Percentiles rank a stretch among this genome's conserved stretches.
These are phyloP conservation scores for Myathropa florea DNA, from an alignment of 2,888 invertebrate genomes.

Conservation along the genomic window DNA sequence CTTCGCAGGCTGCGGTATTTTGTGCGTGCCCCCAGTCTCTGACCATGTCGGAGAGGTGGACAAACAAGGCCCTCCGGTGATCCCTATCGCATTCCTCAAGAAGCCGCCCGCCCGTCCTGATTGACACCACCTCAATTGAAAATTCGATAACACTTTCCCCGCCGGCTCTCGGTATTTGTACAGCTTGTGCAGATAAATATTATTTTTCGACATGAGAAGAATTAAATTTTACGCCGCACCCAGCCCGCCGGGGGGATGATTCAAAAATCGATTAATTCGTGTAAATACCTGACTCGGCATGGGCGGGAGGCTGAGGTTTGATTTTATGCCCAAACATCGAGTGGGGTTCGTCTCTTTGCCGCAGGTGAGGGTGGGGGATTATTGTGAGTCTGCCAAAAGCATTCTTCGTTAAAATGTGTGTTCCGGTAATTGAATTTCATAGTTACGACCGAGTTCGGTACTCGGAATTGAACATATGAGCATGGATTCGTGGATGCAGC, in stretches of 20 bases:
- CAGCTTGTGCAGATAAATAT: not conserved
- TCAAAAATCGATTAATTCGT: constrained; percentile 9
- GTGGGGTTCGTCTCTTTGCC: not conserved
- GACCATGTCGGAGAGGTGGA: not conserved
- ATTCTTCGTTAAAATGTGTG: not conserved
- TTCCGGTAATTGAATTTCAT: not conserved
- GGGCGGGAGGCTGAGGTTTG: not conserved
- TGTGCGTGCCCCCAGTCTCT: too few relatives aligned
- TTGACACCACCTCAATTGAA: not conserved
- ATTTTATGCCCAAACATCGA: not conserved
- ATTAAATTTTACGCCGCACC: not conserved
- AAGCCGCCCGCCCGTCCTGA: not conserved
- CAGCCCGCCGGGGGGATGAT: not conserved
- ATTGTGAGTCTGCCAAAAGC: not conserved
- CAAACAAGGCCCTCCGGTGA: not conserved
- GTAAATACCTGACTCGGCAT: not conserved
- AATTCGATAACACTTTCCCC: not conserved
- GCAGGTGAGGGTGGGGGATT: too few relatives aligned
- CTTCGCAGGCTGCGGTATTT: not conserved
- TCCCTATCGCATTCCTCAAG: not conserved
- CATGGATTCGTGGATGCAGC: not conserved
- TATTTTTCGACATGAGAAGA: not conserved
- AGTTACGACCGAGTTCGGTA: not conserved
- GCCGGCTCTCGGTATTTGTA: not conserved
- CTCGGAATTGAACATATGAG: not conserved